Evolutionary conservation across 2,888 invertebrate species (phyloP), one percentile per base, ranked within the genome.

Genomic region (Tillus elongatus): DNA sequence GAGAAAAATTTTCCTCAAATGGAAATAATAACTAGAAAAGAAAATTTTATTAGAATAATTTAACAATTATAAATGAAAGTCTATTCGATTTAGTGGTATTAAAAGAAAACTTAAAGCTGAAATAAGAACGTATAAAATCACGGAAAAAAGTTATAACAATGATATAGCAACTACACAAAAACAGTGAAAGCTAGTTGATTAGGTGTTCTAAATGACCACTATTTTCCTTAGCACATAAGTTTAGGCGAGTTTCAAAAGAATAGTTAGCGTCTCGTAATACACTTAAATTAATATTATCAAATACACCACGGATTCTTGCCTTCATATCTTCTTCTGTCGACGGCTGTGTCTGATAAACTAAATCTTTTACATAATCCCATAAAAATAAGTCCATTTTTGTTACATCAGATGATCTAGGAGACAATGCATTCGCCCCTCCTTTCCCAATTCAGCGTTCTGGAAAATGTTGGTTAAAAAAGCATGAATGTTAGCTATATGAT

Each of bases 121-220:
- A n/a, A n/a, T n/a, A n/a, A n/a, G n/a, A n/a, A n/a, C n/a, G n/a
- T n/a, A n/a, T n/a, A n/a, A n/a, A n/a, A n/a, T n/a, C n/a, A n/a
- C n/a, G n/a, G n/a, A n/a, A n/a, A n/a, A n/a, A n/a, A n/a, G n/a
- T n/a, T n/a, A n/a, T n/a, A n/a, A n/a, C n/a, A n/a, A n/a, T n/a
- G n/a, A n/a, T n/a, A n/a, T n/a, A n/a, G n/a, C n/a, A n/a, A n/a
- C n/a, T n/a, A n/a, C n/a, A n/a, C n/a, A n/a, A n/a, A n/a, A n/a
- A n/a, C n/a, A n/a, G n/a, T 19, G n/a, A 19, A 19, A 19, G 24
- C 24, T 19, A 19, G n/a, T n/a, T n/a, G n/a, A 19, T 6, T 19
- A 19, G n/a, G 24, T 19, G 24, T 19, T 19, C 24, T 8, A 19
- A 19, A 19, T 19, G 24, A n/a, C n/a, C 6, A 19, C 24, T n/a